Percentiles rank a stretch among this genome's conserved stretches.
Conservation (phyloP, 2,113 vertebrate species). For the Calyptommatus sinebrachiatus region DNA sequence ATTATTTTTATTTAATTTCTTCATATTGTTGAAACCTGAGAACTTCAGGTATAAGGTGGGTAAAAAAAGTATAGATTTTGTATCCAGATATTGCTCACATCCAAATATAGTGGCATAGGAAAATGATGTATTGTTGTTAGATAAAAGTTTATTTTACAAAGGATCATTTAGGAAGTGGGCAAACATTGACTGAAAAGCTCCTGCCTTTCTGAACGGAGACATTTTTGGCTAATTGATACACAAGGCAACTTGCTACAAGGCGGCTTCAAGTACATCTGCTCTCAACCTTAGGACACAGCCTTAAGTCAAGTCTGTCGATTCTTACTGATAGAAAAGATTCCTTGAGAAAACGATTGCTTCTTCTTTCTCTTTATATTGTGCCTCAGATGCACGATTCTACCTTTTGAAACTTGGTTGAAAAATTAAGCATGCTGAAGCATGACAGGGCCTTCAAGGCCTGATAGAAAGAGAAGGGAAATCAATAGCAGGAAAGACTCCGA, state of each 20-base stretch:
- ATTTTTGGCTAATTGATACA: background rate
- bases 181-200: background rate
- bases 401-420: background rate
- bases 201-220: background rate
- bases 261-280: background rate
- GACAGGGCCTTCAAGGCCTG: background rate
- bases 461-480: background rate
- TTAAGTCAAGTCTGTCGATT: too few relatives aligned
- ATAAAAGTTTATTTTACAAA: background rate
- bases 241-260: background rate
- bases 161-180: background rate
- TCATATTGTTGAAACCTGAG: too few relatives aligned
- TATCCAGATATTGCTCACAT: too few relatives aligned
- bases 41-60: too few relatives aligned
- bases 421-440: background rate
- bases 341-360: background rate
- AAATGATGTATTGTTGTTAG: too few relatives aligned
- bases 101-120: too few relatives aligned
- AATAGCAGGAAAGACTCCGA: background rate
- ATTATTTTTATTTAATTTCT: too few relatives aligned
- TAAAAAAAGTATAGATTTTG: too few relatives aligned
- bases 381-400: background rate
- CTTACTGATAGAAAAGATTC: rapidly evolving
- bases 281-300: background rate
- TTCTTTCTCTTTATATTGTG: background rate